phyloP scores from a whole-genome alignment of 2,113 vertebrate genomes.

The Hydropotes inermis region DNA sequence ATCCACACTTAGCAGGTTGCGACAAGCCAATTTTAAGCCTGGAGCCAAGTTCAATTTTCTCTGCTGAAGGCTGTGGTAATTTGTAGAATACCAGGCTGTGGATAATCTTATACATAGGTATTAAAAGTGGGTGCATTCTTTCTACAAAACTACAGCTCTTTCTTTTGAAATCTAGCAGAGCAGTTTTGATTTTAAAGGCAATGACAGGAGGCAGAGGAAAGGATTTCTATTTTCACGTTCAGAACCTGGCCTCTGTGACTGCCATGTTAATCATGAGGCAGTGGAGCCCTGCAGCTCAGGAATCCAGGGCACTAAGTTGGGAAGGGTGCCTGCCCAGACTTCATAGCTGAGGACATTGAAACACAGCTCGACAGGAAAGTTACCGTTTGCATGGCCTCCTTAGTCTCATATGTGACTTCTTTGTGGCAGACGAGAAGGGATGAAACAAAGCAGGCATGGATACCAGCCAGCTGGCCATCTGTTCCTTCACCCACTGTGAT shows the following conservation, averaged over 20 bases:
- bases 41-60: neutral
- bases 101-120: neutral
- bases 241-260: neutral
- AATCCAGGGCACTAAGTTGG: neutral
- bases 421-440: slow-evolving; percentile 45
- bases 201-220: neutral
- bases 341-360: neutral
- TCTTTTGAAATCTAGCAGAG: neutral
- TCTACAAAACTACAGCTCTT: neutral
- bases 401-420: slow-evolving; percentile 32
- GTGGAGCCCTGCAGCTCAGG: neutral
- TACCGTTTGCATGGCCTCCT: neutral
- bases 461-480: slow-evolving; percentile 68
- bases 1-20: neutral
- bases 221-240: neutral
- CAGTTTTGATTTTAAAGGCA: slow-evolving; percentile 10
- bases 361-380: neutral
- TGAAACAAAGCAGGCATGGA: slow-evolving; percentile 48
- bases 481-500: slow-evolving; percentile 71
- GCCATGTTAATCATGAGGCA: neutral
- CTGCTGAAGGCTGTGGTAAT: neutral
- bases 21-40: neutral
- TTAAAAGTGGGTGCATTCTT: neutral
- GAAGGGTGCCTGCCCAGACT: neutral
- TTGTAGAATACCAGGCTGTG: neutral